phyloP scores from a whole-genome alignment of 2,797 vertebrate species.

The Macroramphosus scolopax region DNA sequence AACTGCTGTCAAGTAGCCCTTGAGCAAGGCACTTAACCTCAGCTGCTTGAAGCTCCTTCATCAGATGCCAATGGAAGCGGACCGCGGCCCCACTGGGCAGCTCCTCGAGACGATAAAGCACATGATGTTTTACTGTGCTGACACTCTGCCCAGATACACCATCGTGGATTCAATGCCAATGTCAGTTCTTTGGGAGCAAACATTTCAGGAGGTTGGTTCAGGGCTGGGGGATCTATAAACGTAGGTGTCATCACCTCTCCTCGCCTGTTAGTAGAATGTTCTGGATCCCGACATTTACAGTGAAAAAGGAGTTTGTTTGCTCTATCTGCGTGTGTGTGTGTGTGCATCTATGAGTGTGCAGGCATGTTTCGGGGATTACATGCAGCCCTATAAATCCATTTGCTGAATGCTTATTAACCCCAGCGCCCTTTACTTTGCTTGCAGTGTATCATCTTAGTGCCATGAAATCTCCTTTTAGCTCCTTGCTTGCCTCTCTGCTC shows the following conservation, averaged over 20 bases:
- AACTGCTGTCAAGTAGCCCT: slow-evolving; percentile 39
- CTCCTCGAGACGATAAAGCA: slow-evolving; percentile 19
- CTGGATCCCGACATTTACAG: too few species aligned
- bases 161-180: slow-evolving; percentile 2
- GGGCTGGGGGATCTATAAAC: slow-evolving; percentile 25
- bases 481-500: slow-evolving; percentile 7
- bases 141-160: slow-evolving; percentile 21
- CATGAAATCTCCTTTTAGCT: slow-evolving; percentile 55
- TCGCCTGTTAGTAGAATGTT: too few species aligned
- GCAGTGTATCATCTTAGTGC: slow-evolving; percentile 53
- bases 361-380: slow-evolving; percentile 48
- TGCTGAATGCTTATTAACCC: slow-evolving; percentile 67
- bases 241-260: slow-evolving; percentile 13
- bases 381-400: slow-evolving; percentile 54
- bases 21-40: slow-evolving; percentile 53
- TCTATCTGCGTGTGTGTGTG: not conserved
- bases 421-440: slow-evolving; percentile 51
- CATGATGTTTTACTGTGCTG: slow-evolving; percentile 7
- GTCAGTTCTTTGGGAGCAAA: too few species aligned
- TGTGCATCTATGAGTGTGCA: slow-evolving; percentile 9
- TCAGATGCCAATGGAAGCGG: slow-evolving; percentile 21
- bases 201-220: slow-evolving; percentile 21
- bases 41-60: slow-evolving; percentile 18
- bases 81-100: slow-evolving; percentile 16
- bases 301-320: slow-evolving; percentile 5